Evolutionary conservation across 1,140 invertebrate genomes (phyloP).

Genomic region (Aleiodes sp.): DNA sequence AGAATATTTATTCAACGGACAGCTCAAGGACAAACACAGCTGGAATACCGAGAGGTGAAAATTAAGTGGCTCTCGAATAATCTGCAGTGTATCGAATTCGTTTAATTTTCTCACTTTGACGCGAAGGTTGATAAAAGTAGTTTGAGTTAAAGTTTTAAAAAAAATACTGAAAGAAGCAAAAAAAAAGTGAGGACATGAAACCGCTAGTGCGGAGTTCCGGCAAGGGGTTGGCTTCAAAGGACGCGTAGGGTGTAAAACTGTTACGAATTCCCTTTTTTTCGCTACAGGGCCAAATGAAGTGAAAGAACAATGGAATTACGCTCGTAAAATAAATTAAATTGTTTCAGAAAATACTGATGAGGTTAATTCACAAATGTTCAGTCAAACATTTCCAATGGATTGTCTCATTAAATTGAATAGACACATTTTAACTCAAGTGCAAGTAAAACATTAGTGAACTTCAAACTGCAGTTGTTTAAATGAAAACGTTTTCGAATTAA

Average conservation of each 20-base stretch:
- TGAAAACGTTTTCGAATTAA: no score
- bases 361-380: no score
- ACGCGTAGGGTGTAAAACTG: constrained; percentile 12
- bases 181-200: constrained; percentile 13
- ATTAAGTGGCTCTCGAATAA: constrained; percentile 13
- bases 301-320: constrained; percentile 6
- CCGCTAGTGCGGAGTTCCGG: constrained; percentile 30
- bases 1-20: not conserved
- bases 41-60: not conserved
- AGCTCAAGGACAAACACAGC: constrained; percentile 4
- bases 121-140: not conserved
- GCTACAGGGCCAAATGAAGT: not conserved
- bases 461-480: no score
- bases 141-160: not conserved
- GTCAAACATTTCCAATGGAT: no score
- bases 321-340: no score
- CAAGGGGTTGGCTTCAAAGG: constrained; percentile 12
- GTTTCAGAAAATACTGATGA: no score
- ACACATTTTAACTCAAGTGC: no score
- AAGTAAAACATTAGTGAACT: no score
- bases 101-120: not conserved
- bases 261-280: constrained; percentile 23
- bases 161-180: constrained; percentile 4
- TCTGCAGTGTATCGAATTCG: not conserved
- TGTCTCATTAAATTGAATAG: no score